Base-by-base conservation (phyloP, 2,797 vertebrate genomes). In the Liasis olivaceus region DNA sequence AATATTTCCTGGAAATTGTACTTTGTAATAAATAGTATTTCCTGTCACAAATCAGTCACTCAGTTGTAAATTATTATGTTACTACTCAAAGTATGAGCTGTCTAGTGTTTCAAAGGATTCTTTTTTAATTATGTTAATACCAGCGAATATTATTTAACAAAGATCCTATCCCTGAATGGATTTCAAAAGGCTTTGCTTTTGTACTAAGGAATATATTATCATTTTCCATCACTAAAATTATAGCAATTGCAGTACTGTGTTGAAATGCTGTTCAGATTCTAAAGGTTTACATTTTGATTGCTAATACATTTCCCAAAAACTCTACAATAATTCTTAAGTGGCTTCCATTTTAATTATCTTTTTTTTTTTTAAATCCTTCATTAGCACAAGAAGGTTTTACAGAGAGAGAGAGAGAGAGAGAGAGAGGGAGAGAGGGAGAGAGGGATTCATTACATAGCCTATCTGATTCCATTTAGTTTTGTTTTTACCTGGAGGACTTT, bases 161-260 rank as follows among this genome's bases (percentile, higher is more conserved):
- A 96, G 90, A 95, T 95, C 93, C 28, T 93, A 84, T 89, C 91
- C 88, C 24, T 93, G 69, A 28, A 93, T 91, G 94, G 91, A 59
- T 92, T 96, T 96, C 94, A 86, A 58, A 59, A 63, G 51, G 90
- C 94, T 91, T 94, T 84, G 89, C 56, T 36, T 96, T 62, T 95
- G 63, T 91, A 94, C 95, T 94, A 93, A 92, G 94, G 14, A 95
- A 66, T 7, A 90, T 36, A 92, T 92, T 95, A 85, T 14, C 95
- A 92, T 64, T 93, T 96, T 94, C 89, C 91, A 96, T 96, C 81
- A 95, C 58, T 93, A 95, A 97, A 97, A 93, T 95, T 95, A 95
- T 92, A 90, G 91, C 92, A 93, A 95, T 96, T 96, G 95, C 95
- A 92, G 90, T 56, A 58, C 94, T 95, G 95, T 96, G 93, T 42